Base-by-base conservation (phyloP, 23 tunicate genomes). In the Trididemnum clinides region DNA sequence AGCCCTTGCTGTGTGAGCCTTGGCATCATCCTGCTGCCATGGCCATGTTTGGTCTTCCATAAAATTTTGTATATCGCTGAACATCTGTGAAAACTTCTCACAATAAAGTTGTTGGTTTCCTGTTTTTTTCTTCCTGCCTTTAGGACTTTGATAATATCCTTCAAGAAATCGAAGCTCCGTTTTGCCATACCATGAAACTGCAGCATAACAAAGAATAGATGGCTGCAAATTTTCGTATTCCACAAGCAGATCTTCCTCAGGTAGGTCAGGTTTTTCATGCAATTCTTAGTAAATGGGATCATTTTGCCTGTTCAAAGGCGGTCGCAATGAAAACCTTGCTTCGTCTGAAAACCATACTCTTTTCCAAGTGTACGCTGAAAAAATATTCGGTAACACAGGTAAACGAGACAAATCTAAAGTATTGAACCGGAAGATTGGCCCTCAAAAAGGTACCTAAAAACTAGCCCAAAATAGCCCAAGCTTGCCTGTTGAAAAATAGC, bases 181-280 rank as follows among this genome's bases (percentile, higher is more conserved):
- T 73, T 73, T 73, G 25, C 80, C 80, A 73, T 73, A 36, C 80
- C 80, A 73, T 73, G 80, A 73, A 73, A 38, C 80, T 73, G 80
- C 80, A 73, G 80, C 80, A 73, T 73, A 73, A 73, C 80, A 73
- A 73, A 73, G 57, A 73, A 73, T 57, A 73, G 80, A 73, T 73
- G 80, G 80, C 80, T 73, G 57, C 80, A 73, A 73, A 2, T 73
- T 36, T 54, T 73, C 80, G 20, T 73, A n/a, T 73, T 73, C 80
- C 54, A 73, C 80, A 37, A 73, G 57, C 80, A 73, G 57, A 73
- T 73, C 80, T 73, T 73, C 80, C 26, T 73, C 57, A 36, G 80
- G 28, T 73, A 73, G 37, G 80, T 73, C 80, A 38, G 80, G 37
- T 73, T 73, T 73, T 73, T 36, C 80, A 73, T 5, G 80, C 28